These are phyloP conservation scores for Heterocephalus glaber DNA, from an alignment of 2,113 vertebrate species.

Conservation along the genomic window DNA sequence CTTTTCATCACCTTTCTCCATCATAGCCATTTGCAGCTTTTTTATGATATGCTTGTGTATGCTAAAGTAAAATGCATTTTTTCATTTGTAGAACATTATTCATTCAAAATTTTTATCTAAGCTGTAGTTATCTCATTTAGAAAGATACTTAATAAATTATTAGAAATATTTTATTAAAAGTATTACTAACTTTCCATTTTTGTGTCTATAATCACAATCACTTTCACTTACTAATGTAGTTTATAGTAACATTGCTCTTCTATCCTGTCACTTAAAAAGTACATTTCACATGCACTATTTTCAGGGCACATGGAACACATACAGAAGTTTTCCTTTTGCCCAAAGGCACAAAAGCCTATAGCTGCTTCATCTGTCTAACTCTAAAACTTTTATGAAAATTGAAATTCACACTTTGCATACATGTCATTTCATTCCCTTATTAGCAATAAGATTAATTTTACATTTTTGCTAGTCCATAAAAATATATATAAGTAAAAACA, in stretches of 20 bases:
- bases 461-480: not conserved
- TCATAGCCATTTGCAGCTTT: not conserved
- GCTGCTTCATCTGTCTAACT: not conserved
- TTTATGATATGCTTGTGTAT: not conserved
- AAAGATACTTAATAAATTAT: not conserved
- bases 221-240: not conserved
- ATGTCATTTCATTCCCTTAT: not conserved
- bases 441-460: slow-evolving; percentile 12
- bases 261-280: not conserved
- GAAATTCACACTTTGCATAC: not conserved
- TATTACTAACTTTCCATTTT: not conserved
- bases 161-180: not conserved
- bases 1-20: not conserved
- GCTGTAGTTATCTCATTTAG: not conserved
- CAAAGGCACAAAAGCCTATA: not conserved
- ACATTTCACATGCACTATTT: not conserved
- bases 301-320: not conserved
- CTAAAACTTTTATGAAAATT: slow-evolving; percentile 36
- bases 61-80: not conserved
- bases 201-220: not conserved
- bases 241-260: not conserved
- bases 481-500: not conserved
- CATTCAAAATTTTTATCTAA: not conserved
- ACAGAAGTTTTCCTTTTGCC: not conserved
- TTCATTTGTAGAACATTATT: not conserved